phyloP scores from a whole-genome alignment of 1,140 invertebrate genomes.

The Amphibalanus amphitrite region DNA sequence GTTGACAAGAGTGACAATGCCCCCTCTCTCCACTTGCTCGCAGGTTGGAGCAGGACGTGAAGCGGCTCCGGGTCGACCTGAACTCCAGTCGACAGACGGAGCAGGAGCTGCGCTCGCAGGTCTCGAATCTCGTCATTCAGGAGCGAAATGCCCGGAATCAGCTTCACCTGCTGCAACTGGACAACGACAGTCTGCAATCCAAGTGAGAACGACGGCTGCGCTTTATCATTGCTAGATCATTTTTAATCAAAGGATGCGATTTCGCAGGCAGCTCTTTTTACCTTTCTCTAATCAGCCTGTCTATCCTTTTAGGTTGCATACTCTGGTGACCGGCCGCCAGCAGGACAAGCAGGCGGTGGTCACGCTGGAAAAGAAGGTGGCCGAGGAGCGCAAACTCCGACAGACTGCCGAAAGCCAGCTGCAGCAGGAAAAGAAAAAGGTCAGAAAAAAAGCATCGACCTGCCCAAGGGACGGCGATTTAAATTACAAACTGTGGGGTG shows the following conservation, averaged over 20 bases:
- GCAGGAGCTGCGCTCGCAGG: conserved; percentile 63
- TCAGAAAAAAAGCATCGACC: not conserved
- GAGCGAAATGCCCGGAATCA: conserved; percentile 57
- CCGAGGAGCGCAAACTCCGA: conserved; percentile 62
- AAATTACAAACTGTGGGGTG: no score
- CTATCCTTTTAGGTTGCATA: conserved; percentile 34
- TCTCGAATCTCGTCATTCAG: conserved; percentile 39
- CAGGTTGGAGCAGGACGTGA: conserved; percentile 50
- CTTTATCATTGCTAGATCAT: no score
- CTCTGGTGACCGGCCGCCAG: conserved; percentile 47
- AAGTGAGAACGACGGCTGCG: no score
- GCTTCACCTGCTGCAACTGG: conserved; percentile 54
- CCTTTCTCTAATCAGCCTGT: no score
- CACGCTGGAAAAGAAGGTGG: conserved; percentile 55
- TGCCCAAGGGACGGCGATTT: no score
- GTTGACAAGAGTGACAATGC: no score
- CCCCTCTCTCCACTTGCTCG: no score
- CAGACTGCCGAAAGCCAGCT: conserved; percentile 56
- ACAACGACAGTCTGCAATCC: conserved; percentile 61
- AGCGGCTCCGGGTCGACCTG: conserved; percentile 60
- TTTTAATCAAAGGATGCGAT: no score
- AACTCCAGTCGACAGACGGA: conserved; percentile 56
- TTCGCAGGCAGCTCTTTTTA: no score
- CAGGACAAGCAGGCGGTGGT: conserved; percentile 57
- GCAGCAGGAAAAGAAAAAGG: conserved; percentile 20